phyloP scores from a whole-genome alignment of 2,888 invertebrate species.

The Polydrusus tereticollis region DNA sequence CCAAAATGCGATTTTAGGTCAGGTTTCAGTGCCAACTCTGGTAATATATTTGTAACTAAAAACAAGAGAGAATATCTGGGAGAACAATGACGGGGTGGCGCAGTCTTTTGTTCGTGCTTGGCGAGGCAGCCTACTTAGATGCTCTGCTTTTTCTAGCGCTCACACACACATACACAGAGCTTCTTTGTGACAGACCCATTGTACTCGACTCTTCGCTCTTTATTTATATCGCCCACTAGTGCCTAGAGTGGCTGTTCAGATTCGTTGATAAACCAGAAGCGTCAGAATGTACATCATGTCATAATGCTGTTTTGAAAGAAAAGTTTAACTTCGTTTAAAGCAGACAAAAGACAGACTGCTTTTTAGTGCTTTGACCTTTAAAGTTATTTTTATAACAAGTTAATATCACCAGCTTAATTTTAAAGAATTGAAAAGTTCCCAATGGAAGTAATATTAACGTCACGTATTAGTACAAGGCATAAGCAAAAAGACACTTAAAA shows the following conservation, averaged over 20 bases:
- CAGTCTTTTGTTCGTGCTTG: slow-evolving; percentile 43
- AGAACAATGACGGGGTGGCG: slow-evolving; percentile 40
- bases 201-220: slow-evolving; percentile 38
- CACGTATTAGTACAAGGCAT: too few relatives aligned
- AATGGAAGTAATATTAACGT: too few relatives aligned
- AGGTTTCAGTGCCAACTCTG: slow-evolving; percentile 47
- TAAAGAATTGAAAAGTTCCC: too few relatives aligned
- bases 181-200: slow-evolving; percentile 41
- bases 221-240: slow-evolving; percentile 45
- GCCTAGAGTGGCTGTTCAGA: slow-evolving; percentile 38
- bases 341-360: not conserved
- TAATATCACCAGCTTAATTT: too few relatives aligned
- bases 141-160: slow-evolving; percentile 42
- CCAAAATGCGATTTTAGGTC: not conserved
- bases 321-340: slow-evolving; percentile 18
- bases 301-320: slow-evolving; percentile 31
- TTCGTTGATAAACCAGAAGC: slow-evolving; percentile 33
- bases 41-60: slow-evolving; percentile 39
- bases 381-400: not conserved
- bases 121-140: slow-evolving; percentile 46
- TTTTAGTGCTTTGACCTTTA: not conserved
- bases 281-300: slow-evolving; percentile 20
- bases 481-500: too few relatives aligned
- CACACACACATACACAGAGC: slow-evolving; percentile 32
- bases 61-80: slow-evolving; percentile 38